phyloP scores from a whole-genome alignment of 2,113 vertebrate genomes.

The Aspidoscelis tigris region DNA sequence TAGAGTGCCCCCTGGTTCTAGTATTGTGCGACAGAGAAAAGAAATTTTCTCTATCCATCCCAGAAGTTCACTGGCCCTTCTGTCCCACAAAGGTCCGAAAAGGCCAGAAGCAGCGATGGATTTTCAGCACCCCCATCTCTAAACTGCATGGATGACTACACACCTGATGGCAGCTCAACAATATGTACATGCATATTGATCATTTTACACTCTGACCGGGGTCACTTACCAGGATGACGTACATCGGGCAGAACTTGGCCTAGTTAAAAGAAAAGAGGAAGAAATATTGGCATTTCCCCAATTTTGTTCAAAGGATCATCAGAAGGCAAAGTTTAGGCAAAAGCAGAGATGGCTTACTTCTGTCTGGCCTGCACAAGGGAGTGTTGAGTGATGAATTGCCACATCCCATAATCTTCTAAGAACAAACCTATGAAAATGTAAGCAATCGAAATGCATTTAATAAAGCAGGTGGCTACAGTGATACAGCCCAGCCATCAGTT shows the following conservation, averaged over 20 bases:
- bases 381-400: conserved; percentile 61
- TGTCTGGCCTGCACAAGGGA: conserved; percentile 73
- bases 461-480: neutral
- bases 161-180: no score
- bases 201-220: neutral
- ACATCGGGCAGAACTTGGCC: conserved; percentile 30
- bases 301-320: neutral
- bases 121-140: no score
- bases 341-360: conserved; percentile 56
- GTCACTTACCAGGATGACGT: conserved; percentile 30
- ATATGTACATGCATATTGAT: no score
- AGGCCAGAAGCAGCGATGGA: no score
- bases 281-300: neutral
- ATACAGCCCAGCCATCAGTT: neutral
- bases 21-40: no score
- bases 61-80: no score
- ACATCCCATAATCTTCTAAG: conserved; percentile 67
- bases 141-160: no score
- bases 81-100: no score
- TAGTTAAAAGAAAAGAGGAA: conserved; percentile 18
- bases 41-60: no score
- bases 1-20: no score
- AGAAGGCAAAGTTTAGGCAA: neutral
- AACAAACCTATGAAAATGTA: neutral
- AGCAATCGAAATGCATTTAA: neutral